phyloP scores from a whole-genome alignment of 1,140 invertebrate genomes.

The Apis florea region DNA sequence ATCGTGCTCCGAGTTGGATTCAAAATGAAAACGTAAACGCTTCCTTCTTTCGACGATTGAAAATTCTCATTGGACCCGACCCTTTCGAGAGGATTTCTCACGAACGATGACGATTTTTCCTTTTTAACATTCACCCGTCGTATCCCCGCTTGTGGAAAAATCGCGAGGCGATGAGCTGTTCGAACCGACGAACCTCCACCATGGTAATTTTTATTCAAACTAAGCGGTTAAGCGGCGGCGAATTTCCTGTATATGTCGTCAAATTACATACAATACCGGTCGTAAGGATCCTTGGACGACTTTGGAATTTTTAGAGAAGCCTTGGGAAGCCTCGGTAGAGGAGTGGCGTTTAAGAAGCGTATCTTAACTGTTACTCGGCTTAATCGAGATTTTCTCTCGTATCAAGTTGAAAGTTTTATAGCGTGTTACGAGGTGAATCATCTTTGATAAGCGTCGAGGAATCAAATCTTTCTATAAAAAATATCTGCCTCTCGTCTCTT shows the following conservation, averaged over 20 bases:
- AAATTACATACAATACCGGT: constrained; percentile 2
- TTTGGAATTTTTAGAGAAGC: neutral
- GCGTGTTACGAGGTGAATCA: too few species aligned
- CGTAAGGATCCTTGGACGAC: neutral
- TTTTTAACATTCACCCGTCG: constrained; percentile 29
- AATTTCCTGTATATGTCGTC: constrained; percentile 33
- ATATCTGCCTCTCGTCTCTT: neutral
- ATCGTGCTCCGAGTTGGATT: too few species aligned
- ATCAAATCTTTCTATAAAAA: neutral
- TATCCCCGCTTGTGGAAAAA: constrained; percentile 17
- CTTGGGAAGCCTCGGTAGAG: neutral
- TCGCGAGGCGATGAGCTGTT: constrained; percentile 37
- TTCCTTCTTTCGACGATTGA: too few species aligned
- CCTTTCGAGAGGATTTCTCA: neutral
- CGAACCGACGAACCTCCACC: neutral
- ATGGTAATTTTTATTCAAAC: constrained; percentile 45
- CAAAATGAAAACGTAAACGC: too few species aligned
- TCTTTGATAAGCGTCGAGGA: neutral
- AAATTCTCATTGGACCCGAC: neutral
- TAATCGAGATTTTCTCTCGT: too few species aligned
- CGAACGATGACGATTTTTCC: constrained; percentile 11
- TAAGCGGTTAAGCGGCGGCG: neutral
- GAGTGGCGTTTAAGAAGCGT: too few species aligned
- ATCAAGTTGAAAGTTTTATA: too few species aligned
- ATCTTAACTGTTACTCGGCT: too few species aligned